Evolutionary conservation across 2,113 vertebrate species (phyloP), one percentile per base, ranked within the genome.

Genomic region (Ageneiosus marmoratus): DNA sequence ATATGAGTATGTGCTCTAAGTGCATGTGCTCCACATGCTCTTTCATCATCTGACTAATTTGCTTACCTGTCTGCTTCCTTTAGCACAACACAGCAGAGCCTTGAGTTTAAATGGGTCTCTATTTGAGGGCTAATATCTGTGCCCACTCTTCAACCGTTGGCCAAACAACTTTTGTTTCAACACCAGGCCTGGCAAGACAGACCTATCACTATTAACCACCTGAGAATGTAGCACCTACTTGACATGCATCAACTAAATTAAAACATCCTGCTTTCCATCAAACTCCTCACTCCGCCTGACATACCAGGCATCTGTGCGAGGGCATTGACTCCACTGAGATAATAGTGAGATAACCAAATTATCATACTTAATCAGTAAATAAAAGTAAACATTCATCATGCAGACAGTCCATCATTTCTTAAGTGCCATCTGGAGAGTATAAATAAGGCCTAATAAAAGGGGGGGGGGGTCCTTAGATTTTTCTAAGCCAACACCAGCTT

Each of bases 221-320:
- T 88, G 89, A 87, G 93, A 94, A 95, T 95, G 92, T 93, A 72
- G 86, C 93, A 94, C 92, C 92, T 89, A 93, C 93, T 95, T 91
- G 90, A 86, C 87, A 78, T 74, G 56, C 75, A 85, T 87, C 88
- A 87, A 89, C 86, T 83, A 81, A 81, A 89, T 88, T 77, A 91
- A 87, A 80, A 27, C 77, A 80, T 72, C 81, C 77, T 83, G 55
- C 75, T 88, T 81, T 77, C 55, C 56, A 84, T 87, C 77, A 53
- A 48, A 84, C 85, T 69, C 46, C 34, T 34, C 51, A 56, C 78
- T 67, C 80, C 29, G 77, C 7, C 84, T 78, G 86, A 70, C 78
- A 86, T 83, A 88, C 77, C 88, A 79, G 77, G 75, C 83, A 67
- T 41, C 73, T 77, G 29, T 53, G 50, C 81, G 73, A 80, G 58